phyloP scores from a whole-genome alignment of 53 echinoderm and acorn worm genomes.

The Astropecten irregularis region DNA sequence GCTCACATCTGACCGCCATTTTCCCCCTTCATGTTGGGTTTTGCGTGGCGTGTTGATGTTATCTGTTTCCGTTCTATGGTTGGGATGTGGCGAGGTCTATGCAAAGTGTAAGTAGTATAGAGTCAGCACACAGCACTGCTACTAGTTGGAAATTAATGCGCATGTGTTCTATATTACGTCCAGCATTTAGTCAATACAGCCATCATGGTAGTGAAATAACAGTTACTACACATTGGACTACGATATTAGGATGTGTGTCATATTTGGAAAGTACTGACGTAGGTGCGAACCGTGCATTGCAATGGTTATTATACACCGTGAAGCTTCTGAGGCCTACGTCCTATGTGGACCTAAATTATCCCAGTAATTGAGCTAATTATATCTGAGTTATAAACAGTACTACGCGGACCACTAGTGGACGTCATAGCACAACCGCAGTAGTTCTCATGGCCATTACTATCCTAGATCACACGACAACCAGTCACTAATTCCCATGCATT shows the following conservation, averaged over 20 bases:
- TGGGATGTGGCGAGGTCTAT: constrained; percentile 11
- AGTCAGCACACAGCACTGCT: no score
- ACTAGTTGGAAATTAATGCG: no score
- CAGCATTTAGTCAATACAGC: no score
- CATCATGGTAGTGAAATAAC: no score
- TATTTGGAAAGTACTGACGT: not conserved
- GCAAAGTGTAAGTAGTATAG: not conserved
- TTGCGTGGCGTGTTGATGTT: not conserved
- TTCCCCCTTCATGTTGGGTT: not conserved
- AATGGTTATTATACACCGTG: not conserved
- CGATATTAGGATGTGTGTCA: not conserved
- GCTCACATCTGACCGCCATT: not conserved
- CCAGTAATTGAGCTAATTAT: not conserved
- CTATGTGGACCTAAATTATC: not conserved
- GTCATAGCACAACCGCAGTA: constrained; percentile 24
- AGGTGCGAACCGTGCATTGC: not conserved
- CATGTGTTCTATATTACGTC: no score
- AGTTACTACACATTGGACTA: no score
- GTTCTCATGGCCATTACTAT: not conserved
- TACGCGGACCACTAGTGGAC: not conserved
- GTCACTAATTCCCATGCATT: not conserved
- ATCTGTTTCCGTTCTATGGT: not conserved
- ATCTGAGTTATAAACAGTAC: not conserved
- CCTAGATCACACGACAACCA: constrained; percentile 5
- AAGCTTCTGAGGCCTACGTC: not conserved